phyloP scores from a whole-genome alignment of 2,888 invertebrate genomes.

The Sinodicranocentrus sp. region DNA sequence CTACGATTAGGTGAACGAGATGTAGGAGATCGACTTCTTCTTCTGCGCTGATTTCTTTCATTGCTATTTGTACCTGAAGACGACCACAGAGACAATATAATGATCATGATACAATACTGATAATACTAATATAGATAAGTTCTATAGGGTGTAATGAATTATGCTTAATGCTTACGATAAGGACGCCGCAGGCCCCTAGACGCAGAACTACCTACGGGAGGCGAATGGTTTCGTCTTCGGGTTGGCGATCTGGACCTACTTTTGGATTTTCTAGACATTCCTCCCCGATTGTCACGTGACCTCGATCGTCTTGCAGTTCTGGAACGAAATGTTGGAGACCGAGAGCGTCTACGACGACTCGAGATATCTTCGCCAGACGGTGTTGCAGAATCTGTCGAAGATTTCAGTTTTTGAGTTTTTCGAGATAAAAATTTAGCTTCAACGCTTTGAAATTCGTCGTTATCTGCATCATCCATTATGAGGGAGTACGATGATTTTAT shows the following conservation, averaged over 20 bases:
- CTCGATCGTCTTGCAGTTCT: constrained; percentile 36
- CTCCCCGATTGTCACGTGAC: constrained; percentile 31
- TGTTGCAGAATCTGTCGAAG: neutral
- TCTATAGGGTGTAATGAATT: no score
- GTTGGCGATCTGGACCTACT: constrained; percentile 50
- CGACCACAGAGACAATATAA: no score
- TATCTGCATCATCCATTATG: constrained; percentile 32
- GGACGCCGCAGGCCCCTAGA: constrained; percentile 38
- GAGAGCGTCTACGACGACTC: constrained; percentile 23
- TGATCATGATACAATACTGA: no score
- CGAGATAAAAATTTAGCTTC: constrained; percentile 57
- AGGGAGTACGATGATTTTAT: constrained; percentile 57
- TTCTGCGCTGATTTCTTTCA: constrained; percentile 42
- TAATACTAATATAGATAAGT: no score
- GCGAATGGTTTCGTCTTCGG: constrained; percentile 49
- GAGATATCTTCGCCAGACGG: constrained; percentile 13
- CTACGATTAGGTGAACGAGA: constrained; percentile 27
- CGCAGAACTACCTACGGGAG: neutral
- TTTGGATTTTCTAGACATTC: constrained; percentile 36
- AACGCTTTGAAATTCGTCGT: constrained; percentile 48
- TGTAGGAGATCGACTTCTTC: constrained; percentile 44
- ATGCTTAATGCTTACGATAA: constrained; percentile 23
- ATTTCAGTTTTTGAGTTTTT: constrained; percentile 36
- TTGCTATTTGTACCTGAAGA: constrained; percentile 56
- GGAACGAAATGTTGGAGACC: constrained; percentile 28